Evolutionary conservation across 2,113 vertebrate species (phyloP).

Genomic region (Psammodynastes pulverulentus): DNA sequence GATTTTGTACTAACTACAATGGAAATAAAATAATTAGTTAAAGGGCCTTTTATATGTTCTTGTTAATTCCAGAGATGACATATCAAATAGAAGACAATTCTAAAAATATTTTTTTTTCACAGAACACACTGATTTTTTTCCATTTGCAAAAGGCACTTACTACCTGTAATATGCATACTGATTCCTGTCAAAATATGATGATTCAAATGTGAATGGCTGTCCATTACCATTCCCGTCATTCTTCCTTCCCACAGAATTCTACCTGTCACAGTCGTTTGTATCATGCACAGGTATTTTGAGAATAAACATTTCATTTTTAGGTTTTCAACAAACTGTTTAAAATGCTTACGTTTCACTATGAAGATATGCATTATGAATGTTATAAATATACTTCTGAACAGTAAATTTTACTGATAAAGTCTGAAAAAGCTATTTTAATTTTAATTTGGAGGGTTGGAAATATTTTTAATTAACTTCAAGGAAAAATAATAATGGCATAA

Average conservation of each 20-base stretch:
- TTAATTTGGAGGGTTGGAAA: slow-evolving; percentile 46
- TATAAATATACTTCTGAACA: slow-evolving; percentile 6
- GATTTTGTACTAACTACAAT: neutral
- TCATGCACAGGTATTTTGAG: slow-evolving; percentile 3
- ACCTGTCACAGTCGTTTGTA: neutral
- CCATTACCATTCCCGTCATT: neutral
- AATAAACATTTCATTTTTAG: slow-evolving; percentile 14
- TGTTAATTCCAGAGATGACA: neutral
- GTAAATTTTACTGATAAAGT: slow-evolving; percentile 17
- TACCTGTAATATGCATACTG: neutral
- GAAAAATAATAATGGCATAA: slow-evolving; percentile 44
- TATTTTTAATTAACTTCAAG: slow-evolving; percentile 55
- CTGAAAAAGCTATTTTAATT: slow-evolving; percentile 44
- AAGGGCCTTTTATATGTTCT: neutral
- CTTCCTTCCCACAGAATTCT: neutral
- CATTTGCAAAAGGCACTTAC: neutral
- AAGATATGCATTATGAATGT: neutral
- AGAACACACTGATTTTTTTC: neutral
- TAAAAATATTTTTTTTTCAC: neutral
- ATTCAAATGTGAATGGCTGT: neutral
- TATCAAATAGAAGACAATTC: neutral
- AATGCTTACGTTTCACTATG: slow-evolving; percentile 29
- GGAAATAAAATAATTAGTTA: neutral
- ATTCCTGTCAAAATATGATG: neutral
- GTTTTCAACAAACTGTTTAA: slow-evolving; percentile 37